phyloP scores from a whole-genome alignment of 92 coral and sea anemone genomes.

The Hydrozoanthus gracilis region DNA sequence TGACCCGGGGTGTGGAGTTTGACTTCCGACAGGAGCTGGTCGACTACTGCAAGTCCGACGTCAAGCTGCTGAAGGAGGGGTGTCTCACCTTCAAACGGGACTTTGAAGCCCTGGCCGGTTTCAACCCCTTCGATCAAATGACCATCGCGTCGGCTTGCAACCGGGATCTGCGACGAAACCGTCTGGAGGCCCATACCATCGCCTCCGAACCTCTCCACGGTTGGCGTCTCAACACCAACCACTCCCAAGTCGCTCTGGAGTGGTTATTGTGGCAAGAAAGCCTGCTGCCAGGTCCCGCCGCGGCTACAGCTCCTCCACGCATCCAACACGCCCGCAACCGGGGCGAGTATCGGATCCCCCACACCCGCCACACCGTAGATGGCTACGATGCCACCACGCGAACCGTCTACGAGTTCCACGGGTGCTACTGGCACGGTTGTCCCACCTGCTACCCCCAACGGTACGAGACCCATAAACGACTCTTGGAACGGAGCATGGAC shows the following conservation, averaged over 20 bases:
- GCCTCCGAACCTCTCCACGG: too few relatives aligned
- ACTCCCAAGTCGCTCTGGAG: too few relatives aligned
- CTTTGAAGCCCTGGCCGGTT: slow-evolving; percentile 27
- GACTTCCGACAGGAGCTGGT: not conserved
- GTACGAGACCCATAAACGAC: not conserved
- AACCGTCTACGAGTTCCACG: too few relatives aligned
- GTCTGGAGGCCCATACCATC: not conserved
- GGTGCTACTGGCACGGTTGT: too few relatives aligned
- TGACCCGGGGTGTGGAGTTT: not conserved
- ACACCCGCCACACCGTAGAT: too few relatives aligned
- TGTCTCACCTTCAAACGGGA: not conserved
- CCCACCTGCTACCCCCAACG: not conserved
- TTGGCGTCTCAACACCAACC: too few relatives aligned
- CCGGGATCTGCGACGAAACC: not conserved
- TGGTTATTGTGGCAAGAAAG: not conserved
- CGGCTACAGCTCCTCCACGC: slow-evolving; percentile 27
- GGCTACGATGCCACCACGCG: too few relatives aligned
- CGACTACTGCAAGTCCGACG: too few relatives aligned
- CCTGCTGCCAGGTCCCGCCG: slow-evolving; percentile 30
- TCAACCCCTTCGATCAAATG: slow-evolving; percentile 34
- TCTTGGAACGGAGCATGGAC: not conserved
- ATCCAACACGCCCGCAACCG: not conserved
- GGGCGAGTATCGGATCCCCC: too few relatives aligned
- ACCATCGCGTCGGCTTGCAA: slow-evolving; percentile 7
- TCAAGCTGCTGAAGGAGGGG: too few relatives aligned